phyloP scores from a whole-genome alignment of 2,113 vertebrate species.

The Ceyx cyanopectus region DNA sequence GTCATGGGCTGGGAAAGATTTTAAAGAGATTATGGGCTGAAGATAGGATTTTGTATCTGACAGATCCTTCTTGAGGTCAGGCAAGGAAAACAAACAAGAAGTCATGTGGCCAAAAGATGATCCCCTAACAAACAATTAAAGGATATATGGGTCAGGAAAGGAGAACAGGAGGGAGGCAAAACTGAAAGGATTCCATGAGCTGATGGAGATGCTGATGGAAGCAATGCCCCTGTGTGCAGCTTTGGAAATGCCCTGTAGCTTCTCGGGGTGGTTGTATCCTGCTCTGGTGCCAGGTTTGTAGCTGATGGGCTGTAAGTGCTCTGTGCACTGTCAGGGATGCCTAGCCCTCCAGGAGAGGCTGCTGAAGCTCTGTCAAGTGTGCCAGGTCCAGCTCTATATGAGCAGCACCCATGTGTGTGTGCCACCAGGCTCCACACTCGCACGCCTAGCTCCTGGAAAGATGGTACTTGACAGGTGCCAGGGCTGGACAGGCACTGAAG shows the following conservation, averaged over 20 bases:
- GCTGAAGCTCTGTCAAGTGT: neutral
- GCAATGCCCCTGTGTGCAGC: neutral
- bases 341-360: neutral
- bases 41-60: slow-evolving; percentile 19
- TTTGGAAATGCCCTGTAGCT: neutral
- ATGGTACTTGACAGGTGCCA: neutral
- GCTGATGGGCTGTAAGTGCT: neutral
- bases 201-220: neutral
- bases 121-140: neutral
- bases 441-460: neutral
- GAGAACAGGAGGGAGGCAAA: neutral
- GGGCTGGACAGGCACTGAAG: neutral
- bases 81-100: slow-evolving; percentile 24
- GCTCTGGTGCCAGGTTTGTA: neutral
- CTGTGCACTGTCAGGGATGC: fast-evolving
- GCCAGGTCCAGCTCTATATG: neutral
- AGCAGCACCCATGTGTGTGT: neutral
- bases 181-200: neutral
- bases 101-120: slow-evolving; percentile 36
- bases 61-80: slow-evolving; percentile 46
- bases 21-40: slow-evolving; percentile 46
- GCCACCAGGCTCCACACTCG: neutral
- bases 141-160: neutral
- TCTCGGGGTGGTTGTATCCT: neutral
- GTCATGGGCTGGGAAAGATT: neutral